These are phyloP conservation scores for Lasius fuliginosus DNA, from an alignment of 2,888 invertebrate species.

Conservation along the genomic window DNA sequence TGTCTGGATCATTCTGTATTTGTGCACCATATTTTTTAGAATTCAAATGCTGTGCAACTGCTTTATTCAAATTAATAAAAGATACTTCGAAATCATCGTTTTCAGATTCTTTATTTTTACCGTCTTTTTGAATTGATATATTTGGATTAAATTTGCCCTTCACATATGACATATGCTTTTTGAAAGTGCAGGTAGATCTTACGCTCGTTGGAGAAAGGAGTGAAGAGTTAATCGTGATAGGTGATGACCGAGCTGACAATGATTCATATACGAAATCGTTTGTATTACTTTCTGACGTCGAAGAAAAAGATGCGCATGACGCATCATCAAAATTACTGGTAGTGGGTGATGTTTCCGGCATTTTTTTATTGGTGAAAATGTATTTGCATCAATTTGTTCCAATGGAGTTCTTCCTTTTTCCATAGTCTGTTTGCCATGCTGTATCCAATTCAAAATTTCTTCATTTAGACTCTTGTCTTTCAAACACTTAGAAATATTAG, in stretches of 20 bases:
- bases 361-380: constrained; percentile 14
- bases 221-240: neutral
- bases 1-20: constrained; percentile 11
- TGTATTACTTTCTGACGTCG: neutral
- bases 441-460: constrained; percentile 5
- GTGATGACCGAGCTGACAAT: neutral
- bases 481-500: neutral
- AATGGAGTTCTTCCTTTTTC: neutral
- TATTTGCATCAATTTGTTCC: constrained; percentile 3
- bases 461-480: neutral
- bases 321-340: neutral
- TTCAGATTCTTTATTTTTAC: neutral
- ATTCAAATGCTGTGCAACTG: neutral
- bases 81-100: neutral
- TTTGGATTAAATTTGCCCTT: constrained; percentile 19
- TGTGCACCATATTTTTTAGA: neutral
- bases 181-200: neutral
- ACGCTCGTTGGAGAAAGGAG: neutral
- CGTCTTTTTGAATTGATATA: neutral
- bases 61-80: neutral
- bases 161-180: neutral
- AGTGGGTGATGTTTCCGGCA: neutral
- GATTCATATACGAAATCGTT: neutral
- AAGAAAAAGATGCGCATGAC: neutral
- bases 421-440: neutral